Evolutionary conservation across 2,888 invertebrate species (phyloP).

Genomic region (Eudasyphora cyanicolor): DNA sequence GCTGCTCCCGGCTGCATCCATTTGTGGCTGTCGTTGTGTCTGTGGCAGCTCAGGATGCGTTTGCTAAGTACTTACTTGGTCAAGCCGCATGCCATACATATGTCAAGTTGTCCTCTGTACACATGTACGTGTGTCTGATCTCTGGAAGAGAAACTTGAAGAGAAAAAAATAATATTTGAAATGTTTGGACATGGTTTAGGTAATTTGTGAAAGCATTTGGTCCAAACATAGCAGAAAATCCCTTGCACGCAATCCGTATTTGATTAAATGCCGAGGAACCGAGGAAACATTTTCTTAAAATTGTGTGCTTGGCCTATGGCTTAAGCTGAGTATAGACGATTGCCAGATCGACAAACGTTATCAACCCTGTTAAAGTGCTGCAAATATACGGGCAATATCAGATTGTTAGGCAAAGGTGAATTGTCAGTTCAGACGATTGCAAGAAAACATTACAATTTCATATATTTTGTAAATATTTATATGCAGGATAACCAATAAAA

Average conservation of each 20-base stretch:
- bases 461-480: too few relatives aligned
- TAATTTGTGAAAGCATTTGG: background rate
- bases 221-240: background rate
- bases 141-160: background rate
- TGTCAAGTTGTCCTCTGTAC: background rate
- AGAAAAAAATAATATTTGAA: background rate
- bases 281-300: background rate
- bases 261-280: background rate
- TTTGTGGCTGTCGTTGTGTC: too few relatives aligned
- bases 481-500: too few relatives aligned
- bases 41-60: conserved; percentile 5
- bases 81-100: conserved; percentile 29
- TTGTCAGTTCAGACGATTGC: too few relatives aligned
- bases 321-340: background rate
- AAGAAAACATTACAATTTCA: too few relatives aligned
- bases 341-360: background rate
- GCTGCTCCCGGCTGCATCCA: conserved; percentile 36
- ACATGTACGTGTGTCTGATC: background rate
- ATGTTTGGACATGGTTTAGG: conserved; percentile 18
- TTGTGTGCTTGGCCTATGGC: background rate
- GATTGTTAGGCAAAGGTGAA: too few relatives aligned
- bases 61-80: conserved; percentile 16
- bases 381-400: too few relatives aligned
- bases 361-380: too few relatives aligned
- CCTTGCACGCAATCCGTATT: background rate